Base-by-base conservation (phyloP, 2,888 invertebrate species). In the Eucriotettix oculatus region DNA sequence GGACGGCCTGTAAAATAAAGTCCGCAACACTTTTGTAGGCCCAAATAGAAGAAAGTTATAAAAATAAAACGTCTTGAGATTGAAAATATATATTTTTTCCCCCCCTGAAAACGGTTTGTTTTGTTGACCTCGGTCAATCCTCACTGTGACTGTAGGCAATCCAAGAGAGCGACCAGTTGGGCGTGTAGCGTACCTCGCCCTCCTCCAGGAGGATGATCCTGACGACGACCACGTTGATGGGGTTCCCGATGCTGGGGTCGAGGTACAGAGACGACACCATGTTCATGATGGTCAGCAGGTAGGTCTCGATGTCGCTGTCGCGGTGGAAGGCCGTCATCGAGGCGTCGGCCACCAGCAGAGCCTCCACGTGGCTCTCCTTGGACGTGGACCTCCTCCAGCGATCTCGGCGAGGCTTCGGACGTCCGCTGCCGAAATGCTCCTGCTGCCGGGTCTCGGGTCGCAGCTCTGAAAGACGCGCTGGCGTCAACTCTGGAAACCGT, bases 261-360 rank as follows among this genome's bases (percentile, higher is more conserved):
- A 86, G 85, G 73, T 88, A 90, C n/a, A 90, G 74, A 2, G 85
- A 81, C 10, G 88, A 87, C 41, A 86, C 93, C 89, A 93, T 92
- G 72, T 93, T 94, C 90, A 93, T 91, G 48, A 94, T 87, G 58
- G 92, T 92, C 58, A 94, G 78, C 42, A 94, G 81, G 74, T 94
- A 93, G 10, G 85, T 88, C 71, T 90, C 86, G 66, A 91, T 80
- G 70, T 88, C 87, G 67, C 86, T 84, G 68, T 86, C 81, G 67
- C 81, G 78, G 74, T 94, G 92, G 72, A 90, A 92, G 58, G 87
- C 84, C 66, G 87, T 84, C 91, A 93, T 92, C 66, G 86, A 85
- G 60, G 83, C 80, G 76, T 94, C 93, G 48, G 92, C 92, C 58
- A 93, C 93, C 58, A 94, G 80, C 60, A 93, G 76, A 1, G 90